Percentiles rank a stretch among this genome's conserved stretches.
These are phyloP conservation scores for Protodeltote pygarga DNA, from an alignment of 2,888 invertebrate species.

Conservation along the genomic window DNA sequence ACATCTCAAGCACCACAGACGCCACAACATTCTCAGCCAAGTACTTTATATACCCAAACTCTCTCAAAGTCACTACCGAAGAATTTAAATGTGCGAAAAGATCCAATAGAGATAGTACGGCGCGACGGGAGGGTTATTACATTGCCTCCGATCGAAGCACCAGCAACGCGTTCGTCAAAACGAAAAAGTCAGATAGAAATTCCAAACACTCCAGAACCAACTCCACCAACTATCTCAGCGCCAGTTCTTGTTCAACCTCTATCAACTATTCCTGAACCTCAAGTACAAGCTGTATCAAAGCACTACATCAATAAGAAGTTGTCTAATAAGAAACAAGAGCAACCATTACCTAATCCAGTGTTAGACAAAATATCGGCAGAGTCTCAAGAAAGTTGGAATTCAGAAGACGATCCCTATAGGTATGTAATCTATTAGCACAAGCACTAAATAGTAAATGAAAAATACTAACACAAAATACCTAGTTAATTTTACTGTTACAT, in stretches of 20 bases:
- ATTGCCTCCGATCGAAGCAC: slow-evolving; percentile 93
- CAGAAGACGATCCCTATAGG: slow-evolving; percentile 97
- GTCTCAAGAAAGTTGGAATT: slow-evolving; percentile 90
- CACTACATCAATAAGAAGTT: slow-evolving; percentile 77
- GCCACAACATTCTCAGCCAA: slow-evolving; percentile 55
- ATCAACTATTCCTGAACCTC: slow-evolving; percentile 66
- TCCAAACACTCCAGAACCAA: slow-evolving; percentile 45
- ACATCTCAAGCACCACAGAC: slow-evolving; percentile 39
- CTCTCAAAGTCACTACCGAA: slow-evolving; percentile 67
- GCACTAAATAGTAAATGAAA: too few species aligned
- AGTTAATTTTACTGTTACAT: background rate
- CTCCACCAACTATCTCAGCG: slow-evolving; percentile 7
- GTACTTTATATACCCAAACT: slow-evolving; percentile 63
- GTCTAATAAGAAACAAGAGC: slow-evolving; percentile 66
- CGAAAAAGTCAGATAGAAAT: slow-evolving; percentile 83
- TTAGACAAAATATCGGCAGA: slow-evolving; percentile 81
- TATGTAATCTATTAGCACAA: slow-evolving; percentile 56
- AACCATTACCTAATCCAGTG: slow-evolving; percentile 47
- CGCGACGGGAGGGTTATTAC: slow-evolving; percentile 92
- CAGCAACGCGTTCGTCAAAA: slow-evolving; percentile 92
- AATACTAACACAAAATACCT: too few species aligned
- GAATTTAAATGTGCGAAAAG: slow-evolving; percentile 70
- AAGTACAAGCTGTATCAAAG: slow-evolving; percentile 66
- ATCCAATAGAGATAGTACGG: slow-evolving; percentile 91
- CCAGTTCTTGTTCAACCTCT: slow-evolving; percentile 56